These are phyloP conservation scores for Temnopleurus reevesii DNA, from an alignment of 53 echinoderm and acorn worm species.

Conservation along the genomic window DNA sequence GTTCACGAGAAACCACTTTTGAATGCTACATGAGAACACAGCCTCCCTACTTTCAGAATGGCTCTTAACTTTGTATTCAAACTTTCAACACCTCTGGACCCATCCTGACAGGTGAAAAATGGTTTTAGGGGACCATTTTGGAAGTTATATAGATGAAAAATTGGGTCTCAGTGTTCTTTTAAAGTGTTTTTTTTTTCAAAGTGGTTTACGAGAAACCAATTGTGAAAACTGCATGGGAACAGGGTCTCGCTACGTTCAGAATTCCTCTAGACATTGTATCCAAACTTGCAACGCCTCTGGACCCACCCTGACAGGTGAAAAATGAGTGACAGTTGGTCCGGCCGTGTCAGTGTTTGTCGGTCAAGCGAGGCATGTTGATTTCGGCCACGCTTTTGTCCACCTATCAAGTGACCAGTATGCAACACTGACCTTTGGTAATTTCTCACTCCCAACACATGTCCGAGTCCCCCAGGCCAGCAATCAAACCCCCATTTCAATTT, in stretches of 20 bases:
- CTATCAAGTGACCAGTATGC: conserved; percentile 26
- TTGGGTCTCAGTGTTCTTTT: no score
- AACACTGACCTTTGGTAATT: conserved; percentile 33
- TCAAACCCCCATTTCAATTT: conserved; percentile 34
- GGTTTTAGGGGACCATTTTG: no score
- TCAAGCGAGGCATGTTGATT: conserved; percentile 28
- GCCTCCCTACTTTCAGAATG: no score
- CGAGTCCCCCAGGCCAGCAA: conserved; percentile 40
- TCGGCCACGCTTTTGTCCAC: conserved; percentile 32
- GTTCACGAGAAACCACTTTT: no score
- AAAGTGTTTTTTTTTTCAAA: no score
- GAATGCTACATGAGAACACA: no score
- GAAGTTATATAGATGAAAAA: no score
- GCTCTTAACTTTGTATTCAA: no score
- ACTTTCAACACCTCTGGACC: no score
- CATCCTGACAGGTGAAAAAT: no score
- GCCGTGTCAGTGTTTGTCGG: conserved; percentile 15
- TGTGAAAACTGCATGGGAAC: not conserved
- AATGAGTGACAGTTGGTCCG: conserved; percentile 36
- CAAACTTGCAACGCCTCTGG: not conserved
- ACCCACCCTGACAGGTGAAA: conserved; percentile 11
- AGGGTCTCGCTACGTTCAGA: not conserved
- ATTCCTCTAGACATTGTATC: conserved; percentile 44
- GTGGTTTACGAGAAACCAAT: no score
- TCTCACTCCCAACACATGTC: not conserved